Conservation (phyloP, 2,113 vertebrate genomes). For the Anser brachyrhynchus region DNA sequence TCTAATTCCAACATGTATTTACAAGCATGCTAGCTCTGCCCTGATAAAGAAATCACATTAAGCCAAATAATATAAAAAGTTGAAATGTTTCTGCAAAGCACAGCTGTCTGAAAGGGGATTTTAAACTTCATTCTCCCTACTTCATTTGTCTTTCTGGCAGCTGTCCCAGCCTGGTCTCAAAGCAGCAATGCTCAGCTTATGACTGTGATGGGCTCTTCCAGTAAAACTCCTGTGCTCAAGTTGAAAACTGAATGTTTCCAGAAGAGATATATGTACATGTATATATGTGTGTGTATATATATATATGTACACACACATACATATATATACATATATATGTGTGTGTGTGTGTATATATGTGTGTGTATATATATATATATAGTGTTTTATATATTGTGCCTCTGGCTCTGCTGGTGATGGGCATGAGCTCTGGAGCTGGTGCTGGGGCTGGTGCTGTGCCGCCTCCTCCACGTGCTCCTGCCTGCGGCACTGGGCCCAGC, state of each 20-base stretch:
- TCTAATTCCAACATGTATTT: not conserved
- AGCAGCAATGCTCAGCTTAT: slow-evolving; percentile 21
- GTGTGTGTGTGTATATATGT: too few relatives aligned
- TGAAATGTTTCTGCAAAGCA: slow-evolving; percentile 21
- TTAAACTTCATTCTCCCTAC: slow-evolving; percentile 19
- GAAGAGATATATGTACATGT: not conserved
- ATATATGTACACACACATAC: too few relatives aligned
- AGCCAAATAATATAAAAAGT: slow-evolving; percentile 39
- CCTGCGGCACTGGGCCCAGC: not conserved
- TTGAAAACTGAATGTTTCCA: slow-evolving; percentile 34
- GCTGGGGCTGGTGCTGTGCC: not conserved
- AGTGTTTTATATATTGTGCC: too few relatives aligned
- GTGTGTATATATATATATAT: too few relatives aligned
- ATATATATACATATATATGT: too few relatives aligned
- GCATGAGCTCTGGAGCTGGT: not conserved
- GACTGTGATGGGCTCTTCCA: slow-evolving; percentile 35
- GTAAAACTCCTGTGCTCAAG: slow-evolving; percentile 20
- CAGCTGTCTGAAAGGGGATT: slow-evolving; percentile 36
- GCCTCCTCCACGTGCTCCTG: not conserved
- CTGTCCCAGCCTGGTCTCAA: slow-evolving; percentile 45
- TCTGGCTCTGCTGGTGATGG: not conserved
- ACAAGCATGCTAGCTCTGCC: not conserved
- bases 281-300: too few relatives aligned
- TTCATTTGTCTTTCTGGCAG: slow-evolving; percentile 57
- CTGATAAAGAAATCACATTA: slow-evolving; percentile 25